These are phyloP conservation scores for Onthophagus sagittarius DNA, from an alignment of 2,888 invertebrate genomes.

Conservation along the genomic window DNA sequence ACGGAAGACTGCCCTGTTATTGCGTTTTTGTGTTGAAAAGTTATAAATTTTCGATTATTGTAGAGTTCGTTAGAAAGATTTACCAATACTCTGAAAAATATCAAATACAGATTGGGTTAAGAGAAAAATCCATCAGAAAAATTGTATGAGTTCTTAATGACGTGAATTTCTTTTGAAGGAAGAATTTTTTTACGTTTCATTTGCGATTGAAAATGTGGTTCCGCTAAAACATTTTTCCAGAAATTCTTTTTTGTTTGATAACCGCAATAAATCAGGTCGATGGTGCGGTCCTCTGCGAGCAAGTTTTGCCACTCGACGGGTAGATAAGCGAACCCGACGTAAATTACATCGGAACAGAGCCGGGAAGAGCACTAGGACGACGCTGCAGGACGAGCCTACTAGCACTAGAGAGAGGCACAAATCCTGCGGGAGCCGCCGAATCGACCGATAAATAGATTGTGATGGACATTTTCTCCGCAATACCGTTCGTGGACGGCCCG, in stretches of 20 bases:
- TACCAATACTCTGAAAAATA: neutral
- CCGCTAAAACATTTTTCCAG: neutral
- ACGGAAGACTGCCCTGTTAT: neutral
- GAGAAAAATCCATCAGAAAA: too few relatives aligned
- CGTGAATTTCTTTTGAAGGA: neutral
- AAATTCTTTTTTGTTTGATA: neutral
- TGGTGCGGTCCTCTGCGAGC: neutral
- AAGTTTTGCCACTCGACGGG: constrained; percentile 6
- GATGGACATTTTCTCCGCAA: constrained; percentile 31
- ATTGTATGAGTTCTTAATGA: too few relatives aligned
- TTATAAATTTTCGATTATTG: neutral
- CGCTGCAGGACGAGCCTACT: neutral
- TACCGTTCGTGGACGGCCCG: constrained; percentile 26
- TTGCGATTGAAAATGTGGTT: neutral
- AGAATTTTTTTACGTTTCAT: neutral
- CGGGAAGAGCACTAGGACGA: neutral
- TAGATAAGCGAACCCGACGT: constrained; percentile 9
- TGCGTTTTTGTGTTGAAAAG: neutral
- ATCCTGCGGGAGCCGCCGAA: constrained; percentile 24
- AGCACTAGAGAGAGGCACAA: constrained; percentile 18
- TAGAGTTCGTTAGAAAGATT: neutral
- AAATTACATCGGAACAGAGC: constrained; percentile 1
- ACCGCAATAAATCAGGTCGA: neutral
- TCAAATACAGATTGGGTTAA: too few relatives aligned
- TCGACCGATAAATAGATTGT: constrained; percentile 31